phyloP scores from a whole-genome alignment of 2,113 vertebrate species.

The Ardeotis arabs region DNA sequence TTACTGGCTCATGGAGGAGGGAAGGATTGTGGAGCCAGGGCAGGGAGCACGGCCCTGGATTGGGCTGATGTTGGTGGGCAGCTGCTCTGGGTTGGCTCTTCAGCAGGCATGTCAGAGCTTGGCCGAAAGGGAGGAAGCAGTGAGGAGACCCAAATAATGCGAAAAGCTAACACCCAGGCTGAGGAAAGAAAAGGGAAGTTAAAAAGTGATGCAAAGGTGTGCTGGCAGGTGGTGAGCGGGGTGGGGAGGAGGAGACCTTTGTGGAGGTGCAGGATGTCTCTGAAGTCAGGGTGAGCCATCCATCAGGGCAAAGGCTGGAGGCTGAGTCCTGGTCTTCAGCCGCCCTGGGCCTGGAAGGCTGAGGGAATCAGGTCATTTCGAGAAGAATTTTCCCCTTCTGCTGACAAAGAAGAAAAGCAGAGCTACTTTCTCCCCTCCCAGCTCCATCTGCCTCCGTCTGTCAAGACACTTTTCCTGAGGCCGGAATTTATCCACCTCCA shows the following conservation, averaged over 20 bases:
- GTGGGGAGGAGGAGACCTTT: background rate
- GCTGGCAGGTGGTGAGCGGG: background rate
- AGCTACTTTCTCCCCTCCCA: background rate
- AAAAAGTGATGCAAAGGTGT: background rate
- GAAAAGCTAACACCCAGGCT: background rate
- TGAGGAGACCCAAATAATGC: background rate
- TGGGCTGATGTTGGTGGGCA: background rate
- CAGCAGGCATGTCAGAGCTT: background rate
- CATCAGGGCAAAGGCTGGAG: background rate
- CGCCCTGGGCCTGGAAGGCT: background rate
- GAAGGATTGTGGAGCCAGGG: accelerated
- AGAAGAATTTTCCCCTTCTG: background rate
- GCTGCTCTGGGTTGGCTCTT: background rate
- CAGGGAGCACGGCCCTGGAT: background rate
- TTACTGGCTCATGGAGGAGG: accelerated
- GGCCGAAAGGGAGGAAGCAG: background rate
- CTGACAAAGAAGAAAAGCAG: background rate
- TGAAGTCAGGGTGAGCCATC: background rate
- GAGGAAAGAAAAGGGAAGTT: background rate
- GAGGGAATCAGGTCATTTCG: background rate
- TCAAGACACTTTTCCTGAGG: background rate
- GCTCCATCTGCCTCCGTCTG: background rate
- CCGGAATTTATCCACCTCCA: background rate
- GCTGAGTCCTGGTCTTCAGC: background rate
- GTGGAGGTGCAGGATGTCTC: background rate